Conservation (phyloP, 2,888 invertebrate species). For the Ligdia adustata region DNA sequence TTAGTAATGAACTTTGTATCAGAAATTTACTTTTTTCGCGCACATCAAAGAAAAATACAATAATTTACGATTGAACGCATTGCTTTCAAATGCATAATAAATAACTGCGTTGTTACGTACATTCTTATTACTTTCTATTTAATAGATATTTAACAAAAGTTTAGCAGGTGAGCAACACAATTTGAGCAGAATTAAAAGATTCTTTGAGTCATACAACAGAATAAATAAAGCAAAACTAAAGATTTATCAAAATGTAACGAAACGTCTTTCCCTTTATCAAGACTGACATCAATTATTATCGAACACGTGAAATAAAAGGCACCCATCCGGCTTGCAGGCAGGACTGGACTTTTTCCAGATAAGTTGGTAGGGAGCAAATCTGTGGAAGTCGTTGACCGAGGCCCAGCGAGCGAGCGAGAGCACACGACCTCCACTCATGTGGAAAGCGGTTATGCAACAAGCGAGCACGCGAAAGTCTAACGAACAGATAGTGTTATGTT, state of each 20-base stretch:
- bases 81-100: too few species aligned
- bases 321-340: slow-evolving; percentile 27
- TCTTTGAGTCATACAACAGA: too few species aligned
- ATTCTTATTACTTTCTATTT: too few species aligned
- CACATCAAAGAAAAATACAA: slow-evolving; percentile 5
- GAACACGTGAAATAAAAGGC: slow-evolving; percentile 37
- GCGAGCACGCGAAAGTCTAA: slow-evolving; percentile 73
- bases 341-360: slow-evolving; percentile 41
- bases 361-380: slow-evolving; percentile 55
- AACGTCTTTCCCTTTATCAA: slow-evolving; percentile 26
- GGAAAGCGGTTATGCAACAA: slow-evolving; percentile 81
- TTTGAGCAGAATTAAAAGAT: too few species aligned
- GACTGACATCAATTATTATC: slow-evolving; percentile 43
- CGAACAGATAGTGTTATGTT: slow-evolving; percentile 51
- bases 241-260: too few species aligned
- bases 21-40: slow-evolving; percentile 7
- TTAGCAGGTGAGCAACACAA: too few species aligned
- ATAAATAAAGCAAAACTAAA: too few species aligned
- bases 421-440: slow-evolving; percentile 68
- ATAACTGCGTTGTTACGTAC: too few species aligned
- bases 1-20: slow-evolving; percentile 18
- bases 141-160: too few species aligned
- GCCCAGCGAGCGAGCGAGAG: slow-evolving; percentile 69
- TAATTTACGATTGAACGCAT: slow-evolving; percentile 6
- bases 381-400: slow-evolving; percentile 76